phyloP scores from a whole-genome alignment of 2,888 invertebrate species.

The Rotaria magnacalcarata region DNA sequence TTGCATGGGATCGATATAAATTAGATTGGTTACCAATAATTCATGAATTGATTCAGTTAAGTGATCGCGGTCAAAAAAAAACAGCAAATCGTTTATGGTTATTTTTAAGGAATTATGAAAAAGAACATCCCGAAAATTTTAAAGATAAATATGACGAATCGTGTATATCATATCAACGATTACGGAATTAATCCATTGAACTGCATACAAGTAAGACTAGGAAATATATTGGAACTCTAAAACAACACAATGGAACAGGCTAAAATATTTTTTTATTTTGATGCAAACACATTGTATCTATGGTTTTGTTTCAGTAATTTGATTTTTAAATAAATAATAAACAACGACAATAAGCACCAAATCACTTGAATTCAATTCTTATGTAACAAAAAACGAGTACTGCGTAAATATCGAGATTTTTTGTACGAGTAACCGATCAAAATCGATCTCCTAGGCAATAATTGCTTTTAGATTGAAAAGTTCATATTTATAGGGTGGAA shows the following conservation, averaged over 20 bases:
- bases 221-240: neutral
- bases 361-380: neutral
- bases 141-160: slow-evolving; percentile 4
- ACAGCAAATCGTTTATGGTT: neutral
- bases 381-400: neutral
- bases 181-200: neutral
- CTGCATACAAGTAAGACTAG: neutral
- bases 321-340: no score
- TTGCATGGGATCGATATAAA: slow-evolving; percentile 33
- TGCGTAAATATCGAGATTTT: neutral
- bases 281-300: neutral
- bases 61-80: neutral
- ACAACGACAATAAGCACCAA: neutral
- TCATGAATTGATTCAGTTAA: neutral
- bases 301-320: neutral
- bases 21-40: slow-evolving; percentile 32
- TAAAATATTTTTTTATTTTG: neutral
- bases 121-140: slow-evolving; percentile 1
- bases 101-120: slow-evolving; percentile 15
- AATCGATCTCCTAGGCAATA: neutral
- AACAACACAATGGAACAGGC: neutral
- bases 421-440: neutral
- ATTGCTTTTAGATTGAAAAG: neutral
- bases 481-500: neutral
- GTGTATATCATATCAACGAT: neutral